A percentile compares a stretch with the other conserved stretches of the same genome.
phyloP scores from a whole-genome alignment of 2,113 vertebrate species.

The Tetraodon nigroviridis region DNA sequence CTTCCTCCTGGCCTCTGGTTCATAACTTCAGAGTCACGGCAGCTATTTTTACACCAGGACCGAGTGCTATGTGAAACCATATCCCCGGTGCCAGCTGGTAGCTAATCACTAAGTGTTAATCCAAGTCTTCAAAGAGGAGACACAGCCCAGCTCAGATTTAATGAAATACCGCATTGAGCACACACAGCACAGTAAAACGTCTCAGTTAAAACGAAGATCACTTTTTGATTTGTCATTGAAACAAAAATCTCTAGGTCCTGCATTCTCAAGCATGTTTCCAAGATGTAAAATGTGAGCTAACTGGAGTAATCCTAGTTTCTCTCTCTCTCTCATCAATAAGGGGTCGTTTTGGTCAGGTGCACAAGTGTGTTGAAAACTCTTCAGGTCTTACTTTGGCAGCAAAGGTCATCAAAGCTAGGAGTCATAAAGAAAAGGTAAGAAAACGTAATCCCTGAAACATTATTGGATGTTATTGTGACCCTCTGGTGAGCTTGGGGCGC shows the following conservation, averaged over 20 bases:
- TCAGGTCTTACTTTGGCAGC: conserved; percentile 93
- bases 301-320: not conserved
- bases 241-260: conserved; percentile 3
- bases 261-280: not conserved
- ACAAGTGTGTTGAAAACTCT: conserved; percentile 93
- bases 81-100: conserved; percentile 70
- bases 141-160: conserved; percentile 51
- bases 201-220: conserved; percentile 24
- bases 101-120: conserved; percentile 76
- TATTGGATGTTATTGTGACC: conserved; percentile 11
- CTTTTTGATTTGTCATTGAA: conserved; percentile 36
- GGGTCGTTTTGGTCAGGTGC: conserved; percentile 93
- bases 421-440: conserved; percentile 87
- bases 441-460: not conserved
- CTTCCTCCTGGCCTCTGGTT: conserved; percentile 33
- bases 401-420: conserved; percentile 91
- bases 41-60: conserved; percentile 74
- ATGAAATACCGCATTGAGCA: conserved; percentile 62
- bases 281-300: not conserved
- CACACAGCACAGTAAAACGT: conserved; percentile 24
- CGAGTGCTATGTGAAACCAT: conserved; percentile 72
- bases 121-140: conserved; percentile 69
- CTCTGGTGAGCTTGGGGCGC: conserved; percentile 33
- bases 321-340: conserved; percentile 60
- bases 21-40: conserved; percentile 71